These are phyloP conservation scores for Sphaeridia pumilis DNA, from an alignment of 2,888 invertebrate genomes.

Conservation along the genomic window DNA sequence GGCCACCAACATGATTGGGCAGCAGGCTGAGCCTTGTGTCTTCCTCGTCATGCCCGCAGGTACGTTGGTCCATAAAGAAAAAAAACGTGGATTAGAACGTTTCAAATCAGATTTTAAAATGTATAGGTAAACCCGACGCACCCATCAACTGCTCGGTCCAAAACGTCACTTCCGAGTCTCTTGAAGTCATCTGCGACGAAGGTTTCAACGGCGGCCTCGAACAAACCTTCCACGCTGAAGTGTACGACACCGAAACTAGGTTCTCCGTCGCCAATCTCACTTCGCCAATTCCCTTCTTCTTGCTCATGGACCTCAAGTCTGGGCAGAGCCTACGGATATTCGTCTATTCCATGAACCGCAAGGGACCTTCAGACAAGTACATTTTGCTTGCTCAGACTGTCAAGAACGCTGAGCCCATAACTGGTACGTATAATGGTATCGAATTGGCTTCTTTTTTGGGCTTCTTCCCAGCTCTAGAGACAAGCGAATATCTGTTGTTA, in stretches of 20 bases:
- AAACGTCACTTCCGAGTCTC: slow-evolving; percentile 65
- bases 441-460: background rate
- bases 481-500: no score
- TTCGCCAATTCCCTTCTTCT: slow-evolving; percentile 59
- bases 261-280: slow-evolving; percentile 56
- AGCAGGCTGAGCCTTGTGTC: slow-evolving; percentile 59
- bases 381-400: slow-evolving; percentile 59
- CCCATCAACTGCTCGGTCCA: slow-evolving; percentile 63
- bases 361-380: slow-evolving; percentile 63
- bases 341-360: slow-evolving; percentile 69
- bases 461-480: slow-evolving; percentile 10
- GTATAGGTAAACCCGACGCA: slow-evolving; percentile 59
- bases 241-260: slow-evolving; percentile 54
- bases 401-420: slow-evolving; percentile 63
- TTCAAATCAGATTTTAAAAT: background rate
- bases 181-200: slow-evolving; percentile 57
- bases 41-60: slow-evolving; percentile 60
- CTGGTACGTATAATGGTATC: slow-evolving; percentile 46
- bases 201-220: slow-evolving; percentile 66
- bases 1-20: slow-evolving; percentile 57
- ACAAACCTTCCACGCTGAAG: slow-evolving; percentile 60
- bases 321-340: slow-evolving; percentile 65
- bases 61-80: slow-evolving; percentile 30
- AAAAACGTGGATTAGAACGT: background rate
- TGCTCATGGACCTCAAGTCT: slow-evolving; percentile 62